These are phyloP conservation scores for Danio aesculapii DNA, from an alignment of 2,797 vertebrate genomes.

Conservation along the genomic window DNA sequence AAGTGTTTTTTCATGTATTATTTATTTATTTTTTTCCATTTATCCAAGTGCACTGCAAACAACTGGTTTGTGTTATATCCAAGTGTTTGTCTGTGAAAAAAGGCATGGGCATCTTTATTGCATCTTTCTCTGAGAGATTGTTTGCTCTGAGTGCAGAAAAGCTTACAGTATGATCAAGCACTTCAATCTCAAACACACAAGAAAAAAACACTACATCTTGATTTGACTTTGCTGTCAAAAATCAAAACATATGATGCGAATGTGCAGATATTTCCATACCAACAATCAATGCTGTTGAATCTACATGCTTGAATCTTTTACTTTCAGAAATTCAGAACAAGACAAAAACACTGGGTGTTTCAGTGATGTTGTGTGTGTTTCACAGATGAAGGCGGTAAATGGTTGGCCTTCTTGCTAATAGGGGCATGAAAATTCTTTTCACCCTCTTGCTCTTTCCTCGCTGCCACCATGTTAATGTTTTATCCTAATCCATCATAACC, in stretches of 20 bases:
- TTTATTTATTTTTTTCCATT: not conserved
- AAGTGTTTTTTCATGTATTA: no score
- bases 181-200: not conserved
- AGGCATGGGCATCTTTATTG: not conserved
- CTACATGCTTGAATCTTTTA: not conserved
- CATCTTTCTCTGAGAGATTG: slow-evolving; percentile 3
- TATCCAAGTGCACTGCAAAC: not conserved
- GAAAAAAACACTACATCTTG: slow-evolving; percentile 8
- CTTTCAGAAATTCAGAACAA: not conserved
- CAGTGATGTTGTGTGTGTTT: slow-evolving; percentile 14
- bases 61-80: not conserved
- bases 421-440: slow-evolving; percentile 36
- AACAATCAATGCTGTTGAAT: not conserved
- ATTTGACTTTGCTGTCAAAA: not conserved
- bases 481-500: slow-evolving; percentile 51
- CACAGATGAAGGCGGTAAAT: slow-evolving; percentile 23
- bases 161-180: slow-evolving; percentile 6
- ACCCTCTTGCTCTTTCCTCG: slow-evolving; percentile 35
- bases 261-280: slow-evolving; percentile 1
- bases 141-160: not conserved
- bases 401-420: slow-evolving; percentile 24
- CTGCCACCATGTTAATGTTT: slow-evolving; percentile 43
- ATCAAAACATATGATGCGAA: not conserved
- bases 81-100: not conserved
- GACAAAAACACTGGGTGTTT: not conserved